Evolutionary conservation across 2,113 vertebrate genomes (phyloP).

Genomic region (Onychorhynchus coronatus): DNA sequence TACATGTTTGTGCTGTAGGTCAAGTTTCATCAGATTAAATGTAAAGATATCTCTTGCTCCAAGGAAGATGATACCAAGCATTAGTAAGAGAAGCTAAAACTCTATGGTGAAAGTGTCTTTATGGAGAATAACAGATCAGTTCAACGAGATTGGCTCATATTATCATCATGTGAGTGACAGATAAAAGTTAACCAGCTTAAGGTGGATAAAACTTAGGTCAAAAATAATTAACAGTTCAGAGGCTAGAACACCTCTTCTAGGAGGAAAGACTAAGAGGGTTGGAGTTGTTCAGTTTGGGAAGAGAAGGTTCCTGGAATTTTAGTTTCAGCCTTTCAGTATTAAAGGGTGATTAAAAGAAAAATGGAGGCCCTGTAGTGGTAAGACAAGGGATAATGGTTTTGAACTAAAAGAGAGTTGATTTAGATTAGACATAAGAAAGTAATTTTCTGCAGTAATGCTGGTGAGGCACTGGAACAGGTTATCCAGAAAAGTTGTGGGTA

Average conservation of each 20-base stretch:
- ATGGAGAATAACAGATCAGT: not conserved
- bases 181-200: not conserved
- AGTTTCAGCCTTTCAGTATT: not conserved
- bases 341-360: not conserved
- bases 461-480: not conserved
- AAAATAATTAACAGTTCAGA: not conserved
- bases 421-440: not conserved
- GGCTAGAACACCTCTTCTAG: not conserved
- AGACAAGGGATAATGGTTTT: not conserved
- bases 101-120: not conserved
- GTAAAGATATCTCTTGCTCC: not conserved
- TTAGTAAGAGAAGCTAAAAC: not conserved
- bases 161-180: not conserved
- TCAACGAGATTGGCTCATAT: not conserved
- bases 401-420: not conserved
- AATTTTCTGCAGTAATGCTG: not conserved
- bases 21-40: not conserved
- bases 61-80: not conserved
- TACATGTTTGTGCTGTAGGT: not conserved
- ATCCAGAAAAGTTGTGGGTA: not conserved
- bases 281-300: not conserved
- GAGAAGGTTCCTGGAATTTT: not conserved
- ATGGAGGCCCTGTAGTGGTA: not conserved
- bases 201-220: not conserved
- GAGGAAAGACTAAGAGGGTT: not conserved